Evolutionary conservation across 2,888 invertebrate genomes (phyloP), one percentile per base, ranked within the genome.

Genomic region (Podabrus alpinus): DNA sequence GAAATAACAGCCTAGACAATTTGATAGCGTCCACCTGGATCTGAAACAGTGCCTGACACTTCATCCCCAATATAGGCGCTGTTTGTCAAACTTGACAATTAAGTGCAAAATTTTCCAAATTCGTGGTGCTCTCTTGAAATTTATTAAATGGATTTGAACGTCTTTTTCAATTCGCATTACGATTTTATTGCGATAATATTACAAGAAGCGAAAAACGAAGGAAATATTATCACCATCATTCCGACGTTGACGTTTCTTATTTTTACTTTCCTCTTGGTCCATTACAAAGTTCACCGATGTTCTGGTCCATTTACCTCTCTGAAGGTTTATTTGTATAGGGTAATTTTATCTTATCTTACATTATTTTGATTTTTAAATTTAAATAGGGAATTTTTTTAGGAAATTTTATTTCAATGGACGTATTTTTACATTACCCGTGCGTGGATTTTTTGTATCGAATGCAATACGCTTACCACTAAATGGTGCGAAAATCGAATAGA

Each of bases 361-460:
- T 13, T 9, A 17, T 16, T n/a, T 60, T 10, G 2, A 13, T 29
- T 29, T 45, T 25, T 1, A 19, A 24, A 15, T 15, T 15, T 59
- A 24, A 70, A 67, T 15, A n/a, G 15, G 15, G 29, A 64, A n/a
- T n/a, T 45, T 77, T 82, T 79, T 71, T 74, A 86, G 86, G 83
- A 85, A 71, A 67, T 84, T 9, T 79, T 83, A 15, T 84, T 86
- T 71, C 86, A 86, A 69, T 86, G 86, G 84, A 79, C 82, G 4
- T 86, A 81, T 71, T 86, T 85, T 76, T 86, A 85, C 68, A 75
- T 82, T 3, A 79, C 82, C 29, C 76, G 85, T 75, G 72, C 85
- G 61, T 86, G 86, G 86, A 83, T 84, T 66, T 71, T 84, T 17
- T 77, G 84, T 24, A 67, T 86, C 68, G 84, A 83, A 76, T 77